A percentile compares a stretch with the other conserved stretches of the same genome.
These are phyloP conservation scores for Volucella inflata DNA, from an alignment of 2,888 invertebrate species.

Conservation along the genomic window DNA sequence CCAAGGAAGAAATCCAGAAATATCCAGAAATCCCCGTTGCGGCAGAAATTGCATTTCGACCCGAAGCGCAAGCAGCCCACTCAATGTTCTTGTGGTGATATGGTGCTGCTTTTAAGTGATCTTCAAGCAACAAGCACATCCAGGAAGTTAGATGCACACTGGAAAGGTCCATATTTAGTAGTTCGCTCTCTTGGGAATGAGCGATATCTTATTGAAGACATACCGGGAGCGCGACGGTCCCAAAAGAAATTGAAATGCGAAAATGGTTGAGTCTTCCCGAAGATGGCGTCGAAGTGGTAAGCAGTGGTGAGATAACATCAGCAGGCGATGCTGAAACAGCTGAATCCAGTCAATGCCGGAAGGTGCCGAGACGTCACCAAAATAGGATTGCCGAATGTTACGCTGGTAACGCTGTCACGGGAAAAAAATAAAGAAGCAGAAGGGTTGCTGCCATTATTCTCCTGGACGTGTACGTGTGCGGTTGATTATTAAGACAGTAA, in stretches of 20 bases:
- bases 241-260: slow-evolving; percentile 11
- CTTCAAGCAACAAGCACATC: slow-evolving; percentile 5
- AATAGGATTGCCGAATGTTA: slow-evolving; percentile 22
- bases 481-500: too few species aligned
- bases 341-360: too few species aligned
- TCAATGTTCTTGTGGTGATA: slow-evolving; percentile 1
- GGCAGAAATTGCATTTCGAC: slow-evolving; percentile 7
- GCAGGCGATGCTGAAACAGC: neutral
- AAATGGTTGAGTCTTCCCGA: too few species aligned
- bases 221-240: slow-evolving; percentile 17
- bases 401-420: too few species aligned
- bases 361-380: slow-evolving; percentile 19
- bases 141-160: slow-evolving; percentile 4
- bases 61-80: slow-evolving; percentile 4
- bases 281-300: too few species aligned
- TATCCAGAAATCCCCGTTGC: slow-evolving; percentile 7
- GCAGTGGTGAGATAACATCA: neutral
- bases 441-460: too few species aligned
- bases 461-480: too few species aligned
- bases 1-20: neutral
- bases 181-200: neutral
- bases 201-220: slow-evolving; percentile 11
- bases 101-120: slow-evolving; percentile 6
- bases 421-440: too few species aligned
- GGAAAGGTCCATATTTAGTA: slow-evolving; percentile 13